phyloP scores from a whole-genome alignment of 2,797 vertebrate species.

The Rousettus madagascariensis region DNA sequence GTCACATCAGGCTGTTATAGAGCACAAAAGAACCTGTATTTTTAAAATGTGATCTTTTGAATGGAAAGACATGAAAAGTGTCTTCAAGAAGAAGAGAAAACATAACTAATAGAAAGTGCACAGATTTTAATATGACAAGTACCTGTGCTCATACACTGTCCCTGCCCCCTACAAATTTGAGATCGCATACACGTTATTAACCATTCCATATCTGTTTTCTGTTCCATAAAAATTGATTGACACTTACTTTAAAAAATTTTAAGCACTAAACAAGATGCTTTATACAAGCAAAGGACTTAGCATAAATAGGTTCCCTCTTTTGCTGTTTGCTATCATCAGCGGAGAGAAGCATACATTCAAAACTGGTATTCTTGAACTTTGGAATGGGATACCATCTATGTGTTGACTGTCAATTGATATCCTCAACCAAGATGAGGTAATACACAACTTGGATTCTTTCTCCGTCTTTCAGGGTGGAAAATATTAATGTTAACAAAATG shows the following conservation, averaged over 20 bases:
- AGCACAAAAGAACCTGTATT: not conserved
- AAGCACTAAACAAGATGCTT: not conserved
- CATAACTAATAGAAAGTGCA: not conserved
- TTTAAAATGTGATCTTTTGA: not conserved
- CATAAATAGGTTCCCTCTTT: not conserved
- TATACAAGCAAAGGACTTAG: not conserved
- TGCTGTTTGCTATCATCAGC: not conserved
- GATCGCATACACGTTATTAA: not conserved
- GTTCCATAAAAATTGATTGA: not conserved
- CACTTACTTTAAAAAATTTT: not conserved
- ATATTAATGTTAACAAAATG: not conserved
- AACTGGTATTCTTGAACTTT: not conserved
- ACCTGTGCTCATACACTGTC: not conserved
- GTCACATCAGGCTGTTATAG: not conserved
- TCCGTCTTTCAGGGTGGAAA: not conserved
- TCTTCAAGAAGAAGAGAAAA: not conserved
- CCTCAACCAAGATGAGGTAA: not conserved
- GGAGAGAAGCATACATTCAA: not conserved
- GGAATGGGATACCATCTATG: not conserved
- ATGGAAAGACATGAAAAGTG: not conserved
- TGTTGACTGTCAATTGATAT: not conserved
- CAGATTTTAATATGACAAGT: not conserved
- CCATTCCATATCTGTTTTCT: not conserved
- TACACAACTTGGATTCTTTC: not conserved
- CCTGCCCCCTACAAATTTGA: not conserved